Evolutionary conservation across 1,140 invertebrate species (phyloP), one percentile per base, ranked within the genome.

Genomic region (Uloborus diversus): DNA sequence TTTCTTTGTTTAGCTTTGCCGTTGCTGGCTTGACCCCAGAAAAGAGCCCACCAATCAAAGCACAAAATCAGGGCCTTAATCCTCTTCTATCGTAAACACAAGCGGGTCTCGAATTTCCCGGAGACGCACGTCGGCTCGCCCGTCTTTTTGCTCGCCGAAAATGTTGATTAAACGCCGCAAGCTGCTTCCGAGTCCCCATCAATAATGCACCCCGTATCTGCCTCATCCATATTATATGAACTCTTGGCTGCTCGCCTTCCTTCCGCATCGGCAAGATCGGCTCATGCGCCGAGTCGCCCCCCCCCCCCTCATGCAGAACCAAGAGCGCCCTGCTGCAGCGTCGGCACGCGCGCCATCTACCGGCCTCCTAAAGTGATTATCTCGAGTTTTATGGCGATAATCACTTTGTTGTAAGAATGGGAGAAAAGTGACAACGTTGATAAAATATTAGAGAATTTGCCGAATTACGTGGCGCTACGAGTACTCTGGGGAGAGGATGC

Each of bases 161-260:
- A 79, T 79, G 64, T 79, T 79, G 76, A 79, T 79, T 79, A 79
- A 79, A 79, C 76, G 76, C 76, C 76, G 53, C 76, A 49, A 79
- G 76, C 76, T 69, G 25, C 65, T 64, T 49, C 76, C 49, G 76
- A 59, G 64, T 68, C 64, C 27, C 7, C 64, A 79, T 79, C 76
- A 79, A 79, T 79, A 79, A 79, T 79, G 76, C 76, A 79, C 56
- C 14, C 35, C 64, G 51, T 68, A 68, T 68, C 64, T 68, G 73
- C 64, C 49, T 51, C 65, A 69, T 79, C 76, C 37, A 79, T 79
- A 79, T 68, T 79, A 49, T 51, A 79, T 79, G 76, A 68, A 62
- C n/a, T 25, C 42, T 28, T 47, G 42, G 47, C 51, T n/a, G n/a
- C n/a, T 53, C 47, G 32, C 51, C 47, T 51, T 51, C 28, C 35